Base-by-base conservation (phyloP, 2,797 vertebrate species). In the Sebastes taczanowskii region DNA sequence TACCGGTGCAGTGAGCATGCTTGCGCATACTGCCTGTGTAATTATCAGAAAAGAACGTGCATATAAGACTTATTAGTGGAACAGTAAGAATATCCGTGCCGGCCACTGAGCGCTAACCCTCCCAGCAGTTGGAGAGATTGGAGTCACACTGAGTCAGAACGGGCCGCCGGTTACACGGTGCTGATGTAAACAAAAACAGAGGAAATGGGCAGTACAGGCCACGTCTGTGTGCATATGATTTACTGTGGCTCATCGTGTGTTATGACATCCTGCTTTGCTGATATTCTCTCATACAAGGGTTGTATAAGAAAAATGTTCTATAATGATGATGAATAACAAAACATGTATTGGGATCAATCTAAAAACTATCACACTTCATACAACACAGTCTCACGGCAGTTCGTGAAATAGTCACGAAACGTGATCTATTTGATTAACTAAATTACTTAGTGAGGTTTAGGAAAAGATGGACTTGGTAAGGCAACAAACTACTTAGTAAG, bases 171-270 rank as follows among this genome's bases (percentile, higher is more conserved):
- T 81, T 60, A 84, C 59, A 81, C 75, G 4, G 64, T 0, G 6
- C 5, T n/a, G 71, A 84, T 83, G 84, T 90, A 90, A 92, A 94
- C 90, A 92, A 89, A 88, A 92, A 92, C 89, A 86, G 53, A 85
- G 60, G 66, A 76, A 72, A 74, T 74, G 42, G 75, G 23, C 27
- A 71, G 65, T 27, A 60, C 27, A 32, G 64, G 55, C n/a, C 16
- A 38, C 27, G 55, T 80, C 55, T 55, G 38, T 58, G 23, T 70
- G 67, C 20, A 81, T 60, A n/a, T 16, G n/a, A 59, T 66, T 63
- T 59, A 5, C 35, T 8, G 8, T 25, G n/a, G 64, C 22, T 74
- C 46, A 29, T 72, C 23, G 6, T 30, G n/a, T 70, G 69, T 84
- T 80, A 82, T 81, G 46, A 90, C 85, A 86, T 71, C 60, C n/a